A percentile compares a stretch with the other conserved stretches of the same genome.
phyloP scores from a whole-genome alignment of 2,888 invertebrate species.

The Eugnorisma glareosa region DNA sequence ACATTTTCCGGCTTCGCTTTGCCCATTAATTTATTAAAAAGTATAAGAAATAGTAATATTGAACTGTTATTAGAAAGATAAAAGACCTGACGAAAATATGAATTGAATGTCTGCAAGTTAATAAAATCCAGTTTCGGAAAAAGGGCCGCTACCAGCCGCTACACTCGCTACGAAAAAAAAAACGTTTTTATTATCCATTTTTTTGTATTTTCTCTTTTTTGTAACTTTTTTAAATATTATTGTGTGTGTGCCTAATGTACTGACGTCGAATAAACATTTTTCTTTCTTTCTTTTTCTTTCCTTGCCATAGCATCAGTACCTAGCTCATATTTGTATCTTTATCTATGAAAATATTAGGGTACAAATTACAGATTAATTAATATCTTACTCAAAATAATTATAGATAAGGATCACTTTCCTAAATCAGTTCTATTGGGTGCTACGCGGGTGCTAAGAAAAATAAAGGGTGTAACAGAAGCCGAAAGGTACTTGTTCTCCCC shows the following conservation, averaged over 20 bases:
- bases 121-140: background rate
- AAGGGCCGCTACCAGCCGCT: background rate
- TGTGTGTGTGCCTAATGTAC: too few relatives aligned
- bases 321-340: background rate
- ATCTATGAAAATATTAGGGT: background rate
- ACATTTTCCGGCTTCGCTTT: too few relatives aligned
- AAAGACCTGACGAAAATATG: background rate
- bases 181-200: too few relatives aligned
- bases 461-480: too few relatives aligned
- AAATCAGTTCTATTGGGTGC: background rate
- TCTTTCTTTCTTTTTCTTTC: too few relatives aligned
- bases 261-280: too few relatives aligned
- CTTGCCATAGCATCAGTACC: too few relatives aligned
- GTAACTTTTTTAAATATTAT: too few relatives aligned
- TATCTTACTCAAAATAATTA: background rate
- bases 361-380: background rate
- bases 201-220: too few relatives aligned
- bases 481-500: too few relatives aligned
- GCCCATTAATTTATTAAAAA: background rate
- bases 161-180: background rate
- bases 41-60: background rate
- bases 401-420: background rate
- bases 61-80: background rate
- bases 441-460: constrained; percentile 7
- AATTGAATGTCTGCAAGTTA: background rate